phyloP scores from a whole-genome alignment of 2,797 vertebrate genomes.

The Trematomus bernacchii region DNA sequence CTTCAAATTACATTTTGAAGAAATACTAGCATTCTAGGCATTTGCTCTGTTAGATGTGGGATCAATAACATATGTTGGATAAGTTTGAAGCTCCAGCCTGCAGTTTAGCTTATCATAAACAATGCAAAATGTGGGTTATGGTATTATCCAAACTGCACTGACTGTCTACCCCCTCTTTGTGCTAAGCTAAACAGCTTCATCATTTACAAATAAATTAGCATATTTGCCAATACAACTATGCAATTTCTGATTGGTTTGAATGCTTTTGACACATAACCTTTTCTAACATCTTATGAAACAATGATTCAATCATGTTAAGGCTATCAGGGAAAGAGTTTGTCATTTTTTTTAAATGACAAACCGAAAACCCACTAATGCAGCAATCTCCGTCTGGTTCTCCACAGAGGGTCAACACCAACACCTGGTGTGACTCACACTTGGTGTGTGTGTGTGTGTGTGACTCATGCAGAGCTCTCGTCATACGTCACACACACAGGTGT shows the following conservation, averaged over 20 bases:
- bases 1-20: neutral
- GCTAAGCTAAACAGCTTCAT: neutral
- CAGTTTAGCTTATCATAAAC: neutral
- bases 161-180: neutral
- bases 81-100: neutral
- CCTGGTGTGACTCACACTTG: neutral
- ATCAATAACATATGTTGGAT: too few relatives aligned
- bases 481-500: conserved; percentile 15
- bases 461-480: neutral
- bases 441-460: neutral
- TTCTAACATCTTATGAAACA: neutral
- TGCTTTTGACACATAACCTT: neutral
- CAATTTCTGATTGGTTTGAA: neutral
- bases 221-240: neutral
- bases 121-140: too few relatives aligned
- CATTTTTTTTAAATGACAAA: neutral
- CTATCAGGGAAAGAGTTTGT: neutral
- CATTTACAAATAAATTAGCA: neutral
- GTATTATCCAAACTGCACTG: too few relatives aligned
- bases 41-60: too few relatives aligned
- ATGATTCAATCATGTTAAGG: neutral
- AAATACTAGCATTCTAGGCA: too few relatives aligned
- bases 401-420: neutral
- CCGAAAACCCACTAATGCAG: neutral
- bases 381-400: neutral